These are phyloP conservation scores for Brachionus paranguensis DNA, from an alignment of 1,140 invertebrate species.

Conservation along the genomic window DNA sequence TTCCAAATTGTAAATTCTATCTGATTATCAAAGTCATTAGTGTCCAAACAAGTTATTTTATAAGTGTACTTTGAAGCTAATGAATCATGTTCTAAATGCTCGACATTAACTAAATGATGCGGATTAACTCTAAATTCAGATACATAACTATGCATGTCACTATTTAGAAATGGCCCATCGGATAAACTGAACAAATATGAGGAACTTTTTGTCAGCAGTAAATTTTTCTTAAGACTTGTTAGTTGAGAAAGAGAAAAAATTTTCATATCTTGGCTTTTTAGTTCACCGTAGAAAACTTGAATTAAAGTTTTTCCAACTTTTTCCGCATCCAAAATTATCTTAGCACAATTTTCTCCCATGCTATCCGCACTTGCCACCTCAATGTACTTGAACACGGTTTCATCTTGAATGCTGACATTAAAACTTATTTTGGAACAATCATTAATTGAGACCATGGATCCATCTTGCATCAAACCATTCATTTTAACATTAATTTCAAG, in stretches of 20 bases:
- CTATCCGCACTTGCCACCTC: not conserved
- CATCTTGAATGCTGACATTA: not conserved
- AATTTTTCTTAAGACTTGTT: not conserved
- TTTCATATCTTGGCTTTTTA: not conserved
- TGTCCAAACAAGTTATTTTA: not conserved
- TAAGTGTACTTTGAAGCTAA: not conserved
- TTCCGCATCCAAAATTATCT: not conserved
- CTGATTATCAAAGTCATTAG: not conserved
- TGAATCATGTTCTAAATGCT: not conserved
- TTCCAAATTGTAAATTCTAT: not conserved
- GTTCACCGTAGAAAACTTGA: not conserved
- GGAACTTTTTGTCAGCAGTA: not conserved
- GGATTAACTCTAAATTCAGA: not conserved
- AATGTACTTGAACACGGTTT: not conserved
- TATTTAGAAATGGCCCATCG: not conserved
- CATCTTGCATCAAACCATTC: not conserved
- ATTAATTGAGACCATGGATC: not conserved
- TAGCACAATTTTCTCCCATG: not conserved
- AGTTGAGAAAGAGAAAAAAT: not conserved
- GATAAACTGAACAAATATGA: not conserved
- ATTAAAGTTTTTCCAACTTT: not conserved
- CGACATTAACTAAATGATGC: not conserved
- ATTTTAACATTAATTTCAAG: slow-evolving; percentile 24
- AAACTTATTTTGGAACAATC: slow-evolving; percentile 6
- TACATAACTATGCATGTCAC: not conserved